phyloP scores from a whole-genome alignment of 2,888 invertebrate genomes.

The Lepidocyrtoides sp. region DNA sequence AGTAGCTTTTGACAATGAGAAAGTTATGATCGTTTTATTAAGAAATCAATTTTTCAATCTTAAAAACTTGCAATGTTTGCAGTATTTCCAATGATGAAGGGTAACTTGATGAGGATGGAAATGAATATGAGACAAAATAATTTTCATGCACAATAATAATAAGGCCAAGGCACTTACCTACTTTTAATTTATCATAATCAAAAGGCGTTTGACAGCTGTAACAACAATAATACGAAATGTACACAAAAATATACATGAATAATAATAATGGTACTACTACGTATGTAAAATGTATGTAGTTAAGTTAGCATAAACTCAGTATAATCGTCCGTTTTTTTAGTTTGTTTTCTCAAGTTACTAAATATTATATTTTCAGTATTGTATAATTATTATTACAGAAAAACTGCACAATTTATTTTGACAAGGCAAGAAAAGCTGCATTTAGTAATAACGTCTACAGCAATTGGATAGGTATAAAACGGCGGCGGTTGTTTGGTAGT shows the following conservation, averaged over 20 bases:
- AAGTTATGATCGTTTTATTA: too few relatives aligned
- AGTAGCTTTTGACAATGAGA: too few relatives aligned
- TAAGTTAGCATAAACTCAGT: slow-evolving; percentile 1
- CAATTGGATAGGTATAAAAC: neutral
- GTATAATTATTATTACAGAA: neutral
- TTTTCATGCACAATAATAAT: slow-evolving; percentile 10
- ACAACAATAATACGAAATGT: slow-evolving; percentile 38
- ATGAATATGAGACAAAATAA: too few relatives aligned
- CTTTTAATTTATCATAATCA: slow-evolving; percentile 59
- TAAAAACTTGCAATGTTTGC: too few relatives aligned
- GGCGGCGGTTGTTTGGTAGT: neutral
- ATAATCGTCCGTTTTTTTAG: slow-evolving; percentile 21
- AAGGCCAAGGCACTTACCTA: slow-evolving; percentile 72
- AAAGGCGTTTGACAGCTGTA: slow-evolving; percentile 53
- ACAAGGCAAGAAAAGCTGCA: slow-evolving; percentile 61
- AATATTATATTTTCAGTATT: neutral
- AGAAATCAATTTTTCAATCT: too few relatives aligned
- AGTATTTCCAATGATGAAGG: too few relatives aligned
- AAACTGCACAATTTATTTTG: neutral
- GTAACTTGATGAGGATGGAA: too few relatives aligned
- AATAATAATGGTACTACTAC: neutral
- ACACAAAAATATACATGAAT: slow-evolving; percentile 56
- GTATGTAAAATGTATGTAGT: neutral
- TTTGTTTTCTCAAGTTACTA: neutral
- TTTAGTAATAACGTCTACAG: slow-evolving; percentile 12